Percentiles rank a stretch among this genome's conserved stretches.
These are phyloP conservation scores for Zaprionus ghesquierei DNA, from an alignment of 1,140 invertebrate species.

Conservation along the genomic window DNA sequence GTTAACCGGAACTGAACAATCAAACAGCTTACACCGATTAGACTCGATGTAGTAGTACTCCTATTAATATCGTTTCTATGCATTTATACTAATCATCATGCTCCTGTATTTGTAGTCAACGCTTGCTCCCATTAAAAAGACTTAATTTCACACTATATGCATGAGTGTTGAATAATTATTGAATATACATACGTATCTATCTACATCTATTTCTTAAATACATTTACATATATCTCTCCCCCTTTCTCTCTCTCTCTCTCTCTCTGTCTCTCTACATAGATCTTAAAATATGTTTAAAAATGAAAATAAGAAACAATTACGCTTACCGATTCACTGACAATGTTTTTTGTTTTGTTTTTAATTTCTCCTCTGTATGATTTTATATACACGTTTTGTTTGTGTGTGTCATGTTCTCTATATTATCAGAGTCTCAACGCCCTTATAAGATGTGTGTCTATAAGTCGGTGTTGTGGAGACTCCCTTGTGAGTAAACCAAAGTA, in stretches of 20 bases:
- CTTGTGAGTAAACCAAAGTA: constrained; percentile 76
- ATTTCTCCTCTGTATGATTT: constrained; percentile 55
- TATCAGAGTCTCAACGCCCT: constrained; percentile 80
- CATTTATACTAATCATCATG: constrained; percentile 13
- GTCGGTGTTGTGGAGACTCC: constrained; percentile 79
- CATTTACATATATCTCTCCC: constrained; percentile 3
- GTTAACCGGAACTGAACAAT: constrained; percentile 40
- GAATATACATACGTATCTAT: not conserved
- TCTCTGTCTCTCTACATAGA: constrained; percentile 3
- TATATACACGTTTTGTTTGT: constrained; percentile 73
- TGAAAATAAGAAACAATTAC: constrained; percentile 21
- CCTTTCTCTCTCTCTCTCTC: not conserved
- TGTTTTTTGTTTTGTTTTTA: constrained; percentile 55
- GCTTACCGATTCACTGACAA: constrained; percentile 47
- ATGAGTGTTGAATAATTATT: not conserved
- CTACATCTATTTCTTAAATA: not conserved
- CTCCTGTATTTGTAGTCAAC: constrained; percentile 16
- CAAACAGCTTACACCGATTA: constrained; percentile 10
- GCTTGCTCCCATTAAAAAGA: constrained; percentile 12
- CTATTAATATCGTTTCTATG: not conserved
- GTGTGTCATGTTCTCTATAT: constrained; percentile 78
- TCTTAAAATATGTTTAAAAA: constrained; percentile 3
- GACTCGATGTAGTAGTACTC: not conserved
- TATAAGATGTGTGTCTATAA: constrained; percentile 77
- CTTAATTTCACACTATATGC: not conserved